Evolutionary conservation across 2,797 vertebrate species (phyloP), one percentile per base, ranked within the genome.

Genomic region (Spinus olivaceus): DNA sequence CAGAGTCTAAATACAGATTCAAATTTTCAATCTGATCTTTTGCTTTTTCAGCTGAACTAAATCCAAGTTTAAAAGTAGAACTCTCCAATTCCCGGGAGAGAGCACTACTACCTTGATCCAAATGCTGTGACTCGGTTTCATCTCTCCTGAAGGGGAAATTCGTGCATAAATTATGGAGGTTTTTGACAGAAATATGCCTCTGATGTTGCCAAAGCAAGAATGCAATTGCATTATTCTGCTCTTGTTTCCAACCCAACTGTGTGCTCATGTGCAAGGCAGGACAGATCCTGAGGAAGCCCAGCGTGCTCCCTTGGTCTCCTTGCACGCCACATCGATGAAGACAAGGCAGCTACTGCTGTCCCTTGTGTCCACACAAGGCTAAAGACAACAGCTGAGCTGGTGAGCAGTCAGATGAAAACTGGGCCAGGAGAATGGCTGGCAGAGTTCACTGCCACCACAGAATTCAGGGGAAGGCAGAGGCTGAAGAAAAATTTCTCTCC

Each of bases 291-390:
- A 25, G n/a, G 49, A 85, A 77, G 54, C 41, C 22, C 53, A 20
- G 4, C 1, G 28, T n/a, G 9, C 46, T 89, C 49, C 60, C 78
- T 16, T 30, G 32, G 22, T 78, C 50, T 88, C 51, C 39, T 65
- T 33, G 73, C 51, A 88, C 46, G 21, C 5, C 76, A 21, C 0
- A 0, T 14, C 0, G 0, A 30, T 25, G 46, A 61, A 78, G 50
- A 79, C 30, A n/a, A 83, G 81, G 56, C 53, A 90, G 53, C 42
- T 47, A 10, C 64, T 61, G 67, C 74, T 70, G 53, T 53, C 54
- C 14, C 50, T 23, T 46, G 28, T 51, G 61, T 23, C 50, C 73
- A 54, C 44, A 28, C 23, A 50, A 28, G 33, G 50, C 37, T 10
- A 72, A 72, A 33, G 46, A 20, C 12, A 90, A 50, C 0, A 1